Evolutionary conservation across 2,113 vertebrate species (phyloP).

Genomic region (Argyrosomus japonicus): DNA sequence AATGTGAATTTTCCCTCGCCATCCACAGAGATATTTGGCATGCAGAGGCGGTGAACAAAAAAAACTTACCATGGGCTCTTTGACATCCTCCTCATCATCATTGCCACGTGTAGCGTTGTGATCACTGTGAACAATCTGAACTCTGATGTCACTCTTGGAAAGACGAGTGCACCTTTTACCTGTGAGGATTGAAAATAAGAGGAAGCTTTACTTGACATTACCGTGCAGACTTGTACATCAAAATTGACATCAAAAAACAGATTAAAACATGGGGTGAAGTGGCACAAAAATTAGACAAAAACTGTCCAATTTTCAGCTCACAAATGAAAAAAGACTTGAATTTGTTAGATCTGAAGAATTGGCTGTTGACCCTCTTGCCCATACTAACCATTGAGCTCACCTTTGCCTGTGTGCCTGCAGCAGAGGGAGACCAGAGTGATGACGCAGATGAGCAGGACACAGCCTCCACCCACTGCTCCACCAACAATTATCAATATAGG

Average conservation of each 20-base stretch:
- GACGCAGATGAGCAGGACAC: constrained; percentile 85
- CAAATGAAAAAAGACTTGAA: constrained; percentile 14
- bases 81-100: constrained; percentile 87
- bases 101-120: constrained; percentile 87
- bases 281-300: constrained; percentile 7
- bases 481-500: constrained; percentile 86
- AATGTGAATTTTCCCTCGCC: background rate
- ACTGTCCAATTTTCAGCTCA: constrained; percentile 7
- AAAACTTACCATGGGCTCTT: constrained; percentile 86
- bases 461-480: constrained; percentile 83
- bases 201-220: constrained; percentile 10
- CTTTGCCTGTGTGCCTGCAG: constrained; percentile 87
- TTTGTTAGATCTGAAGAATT: constrained; percentile 52
- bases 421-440: constrained; percentile 85
- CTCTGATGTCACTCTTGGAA: constrained; percentile 89
- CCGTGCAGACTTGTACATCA: background rate
- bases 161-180: constrained; percentile 87
- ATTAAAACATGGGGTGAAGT: background rate
- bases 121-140: constrained; percentile 89
- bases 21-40: constrained; percentile 16
- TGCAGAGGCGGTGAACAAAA: constrained; percentile 11
- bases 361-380: constrained; percentile 56
- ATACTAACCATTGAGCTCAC: constrained; percentile 85
- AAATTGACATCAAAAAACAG: background rate
- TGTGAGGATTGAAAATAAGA: constrained; percentile 48